Conservation (phyloP, 2,797 vertebrate genomes). For the Sphaeramia orbicularis region DNA sequence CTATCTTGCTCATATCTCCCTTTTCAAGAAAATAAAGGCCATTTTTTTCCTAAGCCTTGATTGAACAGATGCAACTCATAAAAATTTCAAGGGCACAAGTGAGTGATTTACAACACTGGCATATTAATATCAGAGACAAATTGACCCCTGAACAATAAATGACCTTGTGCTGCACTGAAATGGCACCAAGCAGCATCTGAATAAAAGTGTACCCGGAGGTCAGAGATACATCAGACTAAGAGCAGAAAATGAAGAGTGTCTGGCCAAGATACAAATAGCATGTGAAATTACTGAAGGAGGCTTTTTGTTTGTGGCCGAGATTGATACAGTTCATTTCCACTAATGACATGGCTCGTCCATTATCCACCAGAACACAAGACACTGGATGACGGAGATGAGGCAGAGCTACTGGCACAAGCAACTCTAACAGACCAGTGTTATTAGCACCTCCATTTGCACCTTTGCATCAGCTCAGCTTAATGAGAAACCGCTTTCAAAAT, state of each 20-base stretch:
- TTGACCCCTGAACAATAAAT: slow-evolving; percentile 36
- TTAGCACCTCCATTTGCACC: slow-evolving; percentile 57
- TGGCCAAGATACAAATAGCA: slow-evolving; percentile 45
- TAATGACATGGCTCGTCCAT: slow-evolving; percentile 59
- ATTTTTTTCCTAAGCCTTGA: slow-evolving; percentile 6
- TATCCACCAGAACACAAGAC: slow-evolving; percentile 44
- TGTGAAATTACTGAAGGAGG: slow-evolving; percentile 35
- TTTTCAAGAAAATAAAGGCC: neutral
- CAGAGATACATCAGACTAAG: slow-evolving; percentile 51
- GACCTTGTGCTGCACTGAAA: slow-evolving; percentile 37
- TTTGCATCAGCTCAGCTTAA: slow-evolving; percentile 31
- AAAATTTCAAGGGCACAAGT: slow-evolving; percentile 36
- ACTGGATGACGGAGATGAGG: slow-evolving; percentile 23
- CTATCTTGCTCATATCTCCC: slow-evolving; percentile 4
- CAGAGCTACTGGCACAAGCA: slow-evolving; percentile 27
- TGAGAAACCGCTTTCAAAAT: slow-evolving; percentile 35
- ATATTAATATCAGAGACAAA: slow-evolving; percentile 49
- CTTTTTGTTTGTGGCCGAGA: slow-evolving; percentile 53
- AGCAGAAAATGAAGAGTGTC: slow-evolving; percentile 48
- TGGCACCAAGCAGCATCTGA: slow-evolving; percentile 14
- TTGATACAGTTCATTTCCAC: slow-evolving; percentile 60
- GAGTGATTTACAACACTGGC: slow-evolving; percentile 29
- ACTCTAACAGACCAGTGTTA: slow-evolving; percentile 28
- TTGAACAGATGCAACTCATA: slow-evolving; percentile 15
- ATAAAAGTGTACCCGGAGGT: slow-evolving; percentile 13